Conservation (phyloP, 2,888 invertebrate genomes). For the Priocnemis perturbator region DNA sequence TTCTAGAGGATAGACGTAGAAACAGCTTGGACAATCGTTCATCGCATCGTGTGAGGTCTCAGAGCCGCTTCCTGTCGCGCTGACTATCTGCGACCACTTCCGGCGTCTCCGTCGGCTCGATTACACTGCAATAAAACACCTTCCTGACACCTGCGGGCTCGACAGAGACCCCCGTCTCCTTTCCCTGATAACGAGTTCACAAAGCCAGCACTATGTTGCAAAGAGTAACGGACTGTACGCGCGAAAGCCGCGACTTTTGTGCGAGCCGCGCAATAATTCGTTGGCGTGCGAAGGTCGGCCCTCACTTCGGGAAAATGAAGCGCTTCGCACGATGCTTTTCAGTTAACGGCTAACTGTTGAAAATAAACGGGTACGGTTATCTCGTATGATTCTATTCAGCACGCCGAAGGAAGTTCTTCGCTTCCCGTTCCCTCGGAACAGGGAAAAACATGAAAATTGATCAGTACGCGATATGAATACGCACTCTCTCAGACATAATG, state of each 20-base stretch:
- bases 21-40: slow-evolving; percentile 18
- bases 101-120: slow-evolving; percentile 67
- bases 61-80: slow-evolving; percentile 56
- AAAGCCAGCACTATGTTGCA: slow-evolving; percentile 46
- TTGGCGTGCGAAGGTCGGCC: slow-evolving; percentile 20
- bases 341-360: too few relatives aligned
- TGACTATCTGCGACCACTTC: slow-evolving; percentile 65
- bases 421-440: too few relatives aligned
- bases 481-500: too few relatives aligned
- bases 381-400: too few relatives aligned
- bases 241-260: slow-evolving; percentile 32
- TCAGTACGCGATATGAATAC: too few relatives aligned
- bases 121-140: slow-evolving; percentile 67
- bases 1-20: too few relatives aligned
- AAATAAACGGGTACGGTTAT: too few relatives aligned
- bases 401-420: too few relatives aligned
- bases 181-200: slow-evolving; percentile 56
- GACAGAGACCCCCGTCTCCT: slow-evolving; percentile 45
- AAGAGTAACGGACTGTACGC: slow-evolving; percentile 19
- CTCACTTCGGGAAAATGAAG: not conserved
- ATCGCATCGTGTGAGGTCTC: slow-evolving; percentile 40
- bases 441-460: too few relatives aligned
- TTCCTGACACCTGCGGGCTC: slow-evolving; percentile 64
- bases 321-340: too few relatives aligned
- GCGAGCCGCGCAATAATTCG: slow-evolving; percentile 22